Conservation (phyloP, 2,888 invertebrate genomes). For the Microctonus aethiopoides region DNA sequence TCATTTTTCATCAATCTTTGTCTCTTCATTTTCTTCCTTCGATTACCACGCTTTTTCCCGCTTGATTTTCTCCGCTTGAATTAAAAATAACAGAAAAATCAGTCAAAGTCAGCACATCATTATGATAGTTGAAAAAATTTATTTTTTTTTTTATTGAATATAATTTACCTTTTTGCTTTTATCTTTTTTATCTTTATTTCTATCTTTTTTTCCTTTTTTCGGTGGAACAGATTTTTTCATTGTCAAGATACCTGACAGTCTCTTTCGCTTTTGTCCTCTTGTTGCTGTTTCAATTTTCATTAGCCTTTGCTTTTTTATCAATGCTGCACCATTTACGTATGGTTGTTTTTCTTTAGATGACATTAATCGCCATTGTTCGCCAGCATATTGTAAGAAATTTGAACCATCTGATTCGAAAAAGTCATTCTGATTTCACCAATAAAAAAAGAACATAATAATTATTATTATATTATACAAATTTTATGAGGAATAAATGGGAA, state of each 20-base stretch:
- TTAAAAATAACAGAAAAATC: neutral
- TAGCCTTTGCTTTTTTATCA: slow-evolving; percentile 42
- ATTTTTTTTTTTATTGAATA: too few relatives aligned
- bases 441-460: neutral
- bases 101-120: too few relatives aligned
- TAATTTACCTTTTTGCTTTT: neutral
- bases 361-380: slow-evolving; percentile 55
- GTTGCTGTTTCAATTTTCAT: neutral
- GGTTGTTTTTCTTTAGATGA: slow-evolving; percentile 51
- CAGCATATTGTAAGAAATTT: slow-evolving; percentile 50
- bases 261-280: neutral
- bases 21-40: neutral
- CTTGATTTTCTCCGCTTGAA: neutral
- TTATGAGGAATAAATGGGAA: neutral
- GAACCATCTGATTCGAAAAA: slow-evolving; percentile 18
- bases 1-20: slow-evolving; percentile 30
- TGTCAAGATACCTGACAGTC: slow-evolving; percentile 16
- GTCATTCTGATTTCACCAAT: neutral
- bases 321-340: slow-evolving; percentile 51
- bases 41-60: neutral
- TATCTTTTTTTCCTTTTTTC: slow-evolving; percentile 36
- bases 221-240: slow-evolving; percentile 27
- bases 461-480: neutral
- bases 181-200: neutral
- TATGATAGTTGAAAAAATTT: too few relatives aligned